Percentiles rank a stretch among this genome's conserved stretches.
These are phyloP conservation scores for Anhinga anhinga DNA, from an alignment of 2,113 vertebrate species.

Conservation along the genomic window DNA sequence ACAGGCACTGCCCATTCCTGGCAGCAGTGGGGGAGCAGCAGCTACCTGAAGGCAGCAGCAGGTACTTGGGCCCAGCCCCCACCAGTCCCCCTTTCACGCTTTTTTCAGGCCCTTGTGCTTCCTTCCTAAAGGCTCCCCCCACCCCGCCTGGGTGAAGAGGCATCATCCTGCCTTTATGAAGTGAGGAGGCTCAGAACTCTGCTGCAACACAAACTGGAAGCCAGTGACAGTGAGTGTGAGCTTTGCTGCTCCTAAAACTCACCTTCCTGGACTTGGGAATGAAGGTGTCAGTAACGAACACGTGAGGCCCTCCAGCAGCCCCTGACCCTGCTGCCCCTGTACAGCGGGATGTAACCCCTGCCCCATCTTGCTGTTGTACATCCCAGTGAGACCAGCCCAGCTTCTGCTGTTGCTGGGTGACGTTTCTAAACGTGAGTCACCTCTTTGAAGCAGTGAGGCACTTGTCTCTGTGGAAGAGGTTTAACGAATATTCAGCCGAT, in stretches of 20 bases:
- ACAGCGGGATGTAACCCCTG: accelerated
- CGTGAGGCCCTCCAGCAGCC: neutral
- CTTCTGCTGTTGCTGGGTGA: neutral
- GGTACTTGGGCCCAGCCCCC: neutral
- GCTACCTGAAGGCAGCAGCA: neutral
- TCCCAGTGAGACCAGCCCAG: neutral
- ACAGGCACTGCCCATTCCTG: accelerated
- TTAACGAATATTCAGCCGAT: neutral
- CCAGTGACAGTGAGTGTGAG: too few species aligned
- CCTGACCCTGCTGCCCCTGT: too few species aligned
- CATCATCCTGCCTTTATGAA: too few species aligned
- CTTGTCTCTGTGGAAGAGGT: neutral
- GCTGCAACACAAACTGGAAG: neutral
- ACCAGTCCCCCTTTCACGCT: accelerated
- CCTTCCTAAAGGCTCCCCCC: neutral
- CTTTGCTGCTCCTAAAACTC: neutral
- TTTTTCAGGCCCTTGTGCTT: neutral
- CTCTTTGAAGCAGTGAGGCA: neutral
- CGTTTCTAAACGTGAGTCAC: accelerated
- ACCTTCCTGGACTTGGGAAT: neutral
- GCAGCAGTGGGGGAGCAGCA: too few species aligned
- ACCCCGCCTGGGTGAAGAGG: accelerated
- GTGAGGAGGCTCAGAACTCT: accelerated
- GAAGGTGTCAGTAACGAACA: neutral
- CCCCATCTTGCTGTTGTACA: accelerated